Conservation (phyloP, 2,113 vertebrate genomes). For the Formicarius rufipectus region DNA sequence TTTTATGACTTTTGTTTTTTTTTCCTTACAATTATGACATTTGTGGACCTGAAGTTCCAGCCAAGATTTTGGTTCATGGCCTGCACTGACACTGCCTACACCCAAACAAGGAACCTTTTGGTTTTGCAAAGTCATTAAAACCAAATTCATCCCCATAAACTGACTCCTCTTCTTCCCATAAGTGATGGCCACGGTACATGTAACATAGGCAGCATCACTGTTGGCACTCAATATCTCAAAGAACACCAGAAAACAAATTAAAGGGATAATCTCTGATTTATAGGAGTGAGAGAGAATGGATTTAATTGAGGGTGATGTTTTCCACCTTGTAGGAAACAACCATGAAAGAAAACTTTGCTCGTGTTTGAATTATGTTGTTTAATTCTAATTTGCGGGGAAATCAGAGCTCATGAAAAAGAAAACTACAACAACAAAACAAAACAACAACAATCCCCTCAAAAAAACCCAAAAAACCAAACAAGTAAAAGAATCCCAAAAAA, state of each 20-base stretch:
- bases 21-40: background rate
- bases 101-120: background rate
- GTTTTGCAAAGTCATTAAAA: background rate
- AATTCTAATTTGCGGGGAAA: background rate
- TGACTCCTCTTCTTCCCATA: background rate
- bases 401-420: too few species aligned
- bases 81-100: background rate
- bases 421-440: too few species aligned
- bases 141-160: background rate
- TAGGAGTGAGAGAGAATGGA: accelerated
- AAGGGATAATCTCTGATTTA: background rate
- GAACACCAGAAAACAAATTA: background rate
- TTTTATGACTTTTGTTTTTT: background rate
- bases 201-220: background rate
- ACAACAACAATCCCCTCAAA: too few species aligned
- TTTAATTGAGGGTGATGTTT: background rate
- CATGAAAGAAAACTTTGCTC: background rate
- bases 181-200: background rate
- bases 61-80: background rate
- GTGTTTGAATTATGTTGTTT: accelerated
- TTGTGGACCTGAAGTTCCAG: background rate
- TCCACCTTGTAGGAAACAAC: background rate
- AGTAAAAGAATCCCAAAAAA: too few species aligned
- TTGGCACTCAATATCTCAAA: background rate
- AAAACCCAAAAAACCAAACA: too few species aligned